phyloP scores from a whole-genome alignment of 2,888 invertebrate species.

The Sesia bembeciformis region DNA sequence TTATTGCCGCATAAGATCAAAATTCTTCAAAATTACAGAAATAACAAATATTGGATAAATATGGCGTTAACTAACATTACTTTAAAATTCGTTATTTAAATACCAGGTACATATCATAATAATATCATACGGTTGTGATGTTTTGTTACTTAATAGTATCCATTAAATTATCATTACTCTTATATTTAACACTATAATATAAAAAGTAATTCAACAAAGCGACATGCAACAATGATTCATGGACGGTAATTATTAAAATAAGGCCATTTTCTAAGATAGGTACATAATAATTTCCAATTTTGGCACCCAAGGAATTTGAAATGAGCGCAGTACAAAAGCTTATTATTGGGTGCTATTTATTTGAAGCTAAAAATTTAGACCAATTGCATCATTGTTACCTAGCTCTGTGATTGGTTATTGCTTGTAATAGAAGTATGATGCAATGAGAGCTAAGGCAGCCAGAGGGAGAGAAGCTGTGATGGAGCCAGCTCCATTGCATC shows the following conservation, averaged over 20 bases:
- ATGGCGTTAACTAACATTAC: too few species aligned
- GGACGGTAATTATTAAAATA: conserved; percentile 29
- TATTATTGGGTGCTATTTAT: not conserved
- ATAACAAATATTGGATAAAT: too few species aligned
- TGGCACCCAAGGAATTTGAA: conserved; percentile 1
- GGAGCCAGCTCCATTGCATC: conserved; percentile 66
- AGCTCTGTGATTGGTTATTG: conserved; percentile 32
- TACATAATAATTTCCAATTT: not conserved
- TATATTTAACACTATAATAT: not conserved
- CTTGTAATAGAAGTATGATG: conserved; percentile 46
- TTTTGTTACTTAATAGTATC: not conserved
- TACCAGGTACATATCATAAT: not conserved
- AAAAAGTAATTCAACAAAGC: conserved; percentile 24
- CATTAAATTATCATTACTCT: not conserved
- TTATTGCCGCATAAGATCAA: too few species aligned
- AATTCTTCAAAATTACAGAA: too few species aligned
- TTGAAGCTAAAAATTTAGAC: not conserved
- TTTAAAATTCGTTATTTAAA: too few species aligned
- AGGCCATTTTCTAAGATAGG: not conserved
- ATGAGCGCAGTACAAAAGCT: conserved; percentile 1
- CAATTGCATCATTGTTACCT: conserved; percentile 6
- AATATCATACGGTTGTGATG: not conserved
- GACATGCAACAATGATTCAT: conserved; percentile 30
- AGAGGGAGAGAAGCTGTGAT: conserved; percentile 45
- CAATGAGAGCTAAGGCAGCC: conserved; percentile 36